These are phyloP conservation scores for Lycopodina hypogea DNA, from an alignment of 37 sponge, comb jelly and placozoan genomes.

Conservation along the genomic window DNA sequence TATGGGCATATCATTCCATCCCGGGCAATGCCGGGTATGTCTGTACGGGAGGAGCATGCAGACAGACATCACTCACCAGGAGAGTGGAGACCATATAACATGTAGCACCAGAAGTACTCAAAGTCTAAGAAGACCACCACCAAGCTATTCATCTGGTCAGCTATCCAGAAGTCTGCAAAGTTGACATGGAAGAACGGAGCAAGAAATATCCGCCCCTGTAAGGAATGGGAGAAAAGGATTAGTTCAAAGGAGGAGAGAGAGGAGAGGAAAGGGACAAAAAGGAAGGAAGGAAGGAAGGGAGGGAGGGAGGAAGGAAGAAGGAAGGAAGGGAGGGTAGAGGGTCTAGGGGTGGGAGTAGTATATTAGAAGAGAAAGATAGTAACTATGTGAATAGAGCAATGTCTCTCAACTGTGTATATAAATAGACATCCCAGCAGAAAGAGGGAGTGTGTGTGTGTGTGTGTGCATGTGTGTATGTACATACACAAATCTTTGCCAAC, in stretches of 20 bases:
- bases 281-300: conserved; percentile 1
- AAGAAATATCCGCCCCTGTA: conserved; percentile 56
- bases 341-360: background rate
- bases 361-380: background rate
- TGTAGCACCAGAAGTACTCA: conserved; percentile 77
- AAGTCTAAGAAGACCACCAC: conserved; percentile 75
- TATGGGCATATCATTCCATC: too few relatives aligned
- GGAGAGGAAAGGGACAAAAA: background rate
- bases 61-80: conserved; percentile 37
- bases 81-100: conserved; percentile 23
- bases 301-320: background rate
- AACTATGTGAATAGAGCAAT: background rate
- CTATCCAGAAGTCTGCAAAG: conserved; percentile 93
- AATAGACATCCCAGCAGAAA: too few relatives aligned
- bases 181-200: conserved; percentile 75
- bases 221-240: conserved; percentile 1
- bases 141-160: conserved; percentile 91
- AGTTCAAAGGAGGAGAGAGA: background rate
- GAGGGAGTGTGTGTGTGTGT: background rate
- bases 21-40: too few relatives aligned
- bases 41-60: too few relatives aligned
- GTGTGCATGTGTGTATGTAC: background rate
- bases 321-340: background rate
- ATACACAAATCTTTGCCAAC: conserved; percentile 43
- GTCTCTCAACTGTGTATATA: too few relatives aligned